Percentiles rank a stretch among this genome's conserved stretches.
Conservation (phyloP, 2,888 invertebrate species). For the Drosophila vallismaia region DNA sequence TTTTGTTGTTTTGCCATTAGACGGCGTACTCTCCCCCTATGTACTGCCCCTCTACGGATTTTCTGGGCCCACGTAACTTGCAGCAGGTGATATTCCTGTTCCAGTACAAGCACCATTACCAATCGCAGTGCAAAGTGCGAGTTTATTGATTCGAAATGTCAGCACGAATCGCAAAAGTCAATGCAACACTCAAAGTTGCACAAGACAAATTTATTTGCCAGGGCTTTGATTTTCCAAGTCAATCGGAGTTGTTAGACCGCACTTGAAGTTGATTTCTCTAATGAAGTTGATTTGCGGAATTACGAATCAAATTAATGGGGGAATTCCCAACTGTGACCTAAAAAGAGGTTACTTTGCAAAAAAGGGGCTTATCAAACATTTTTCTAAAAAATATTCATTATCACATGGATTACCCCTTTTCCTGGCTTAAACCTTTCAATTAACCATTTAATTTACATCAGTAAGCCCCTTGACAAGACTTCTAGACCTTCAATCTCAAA, state of each 20-base stretch:
- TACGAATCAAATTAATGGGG: background rate
- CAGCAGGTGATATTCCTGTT: conserved; percentile 21
- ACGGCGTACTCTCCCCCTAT: conserved; percentile 23
- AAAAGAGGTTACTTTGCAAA: background rate
- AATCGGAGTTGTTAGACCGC: background rate
- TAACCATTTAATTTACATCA: background rate
- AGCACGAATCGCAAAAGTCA: conserved; percentile 43
- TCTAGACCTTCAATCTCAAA: conserved; percentile 9
- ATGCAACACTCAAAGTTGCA: conserved; percentile 16
- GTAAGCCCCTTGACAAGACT: conserved; percentile 17
- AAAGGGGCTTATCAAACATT: too few species aligned
- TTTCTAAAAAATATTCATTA: too few species aligned
- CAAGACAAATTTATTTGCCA: conserved; percentile 12
- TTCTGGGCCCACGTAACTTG: background rate
- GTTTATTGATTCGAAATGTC: conserved; percentile 71
- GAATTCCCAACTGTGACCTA: background rate
- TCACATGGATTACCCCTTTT: too few species aligned
- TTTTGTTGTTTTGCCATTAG: conserved; percentile 51
- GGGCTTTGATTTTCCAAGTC: conserved; percentile 14
- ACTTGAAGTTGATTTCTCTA: background rate
- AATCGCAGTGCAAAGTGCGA: conserved; percentile 46
- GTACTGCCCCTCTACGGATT: conserved; percentile 1
- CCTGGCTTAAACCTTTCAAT: too few species aligned
- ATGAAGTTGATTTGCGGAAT: conserved; percentile 5
- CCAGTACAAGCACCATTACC: background rate